Base-by-base conservation (phyloP, 2,888 invertebrate genomes). In the Anagyrus pseudococci region DNA sequence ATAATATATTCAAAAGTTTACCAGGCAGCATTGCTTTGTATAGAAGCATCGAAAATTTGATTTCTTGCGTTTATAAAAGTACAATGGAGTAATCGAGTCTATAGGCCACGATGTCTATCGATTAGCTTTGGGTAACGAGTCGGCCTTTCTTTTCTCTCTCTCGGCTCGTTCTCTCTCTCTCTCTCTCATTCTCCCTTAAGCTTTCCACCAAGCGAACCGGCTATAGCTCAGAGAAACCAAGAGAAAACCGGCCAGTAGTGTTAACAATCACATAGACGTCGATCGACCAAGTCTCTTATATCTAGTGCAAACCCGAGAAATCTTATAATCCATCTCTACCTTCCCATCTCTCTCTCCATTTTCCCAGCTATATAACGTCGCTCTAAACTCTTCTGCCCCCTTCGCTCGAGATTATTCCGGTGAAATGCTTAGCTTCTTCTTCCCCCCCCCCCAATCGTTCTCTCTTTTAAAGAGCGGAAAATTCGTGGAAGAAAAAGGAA, bases 101-200 rank as follows among this genome's bases (percentile, higher is more conserved):
- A 48, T 19, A 63, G 46, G 64, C 70, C n/a, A 67, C 70, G 69
- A 68, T 68, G 69, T 58, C 67, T 75, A 75, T 75, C 73, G 75
- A 75, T 75, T 74, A 60, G 55, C 54, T 67, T 67, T 66, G 59
- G 62, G 49, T 68, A 69, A 66, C 59, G 58, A 67, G 67, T 61
- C 44, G 46, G 52, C 58, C 52, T 67, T 52, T 40, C 43, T 62
- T 22, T 49, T 22, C 43, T 23, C 33, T 20, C 17, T 1, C 17
- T 23, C 17, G 1, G 17, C 2, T 40, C 17, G 44, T 17, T 40
- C 41, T 23, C 17, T n/a, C 10, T 43, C 13, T 58, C 50, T 48
- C 44, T 50, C 33, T 54, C 22, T 33, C 33, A 44, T 7, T 43
- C 43, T 41, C 26, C 40, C 48, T 46, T 4, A 29, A 40, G 23